Conservation (phyloP, 2,113 vertebrate genomes). For the Laterallus jamaicensis region DNA sequence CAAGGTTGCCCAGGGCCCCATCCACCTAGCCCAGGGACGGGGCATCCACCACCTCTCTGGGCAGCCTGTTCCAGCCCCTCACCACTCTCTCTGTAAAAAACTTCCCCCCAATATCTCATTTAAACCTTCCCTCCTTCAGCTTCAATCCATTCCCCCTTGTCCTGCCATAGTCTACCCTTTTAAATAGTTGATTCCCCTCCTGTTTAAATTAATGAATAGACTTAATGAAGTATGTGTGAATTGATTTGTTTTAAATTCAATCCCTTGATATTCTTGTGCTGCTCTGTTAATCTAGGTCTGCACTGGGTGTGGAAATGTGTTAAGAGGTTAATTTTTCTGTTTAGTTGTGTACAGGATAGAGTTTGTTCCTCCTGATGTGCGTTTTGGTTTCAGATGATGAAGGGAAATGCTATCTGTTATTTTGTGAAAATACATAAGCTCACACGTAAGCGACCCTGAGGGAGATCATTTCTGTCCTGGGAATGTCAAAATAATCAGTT, state of each 20-base stretch:
- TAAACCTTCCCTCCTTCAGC: too few species aligned
- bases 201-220: too few species aligned
- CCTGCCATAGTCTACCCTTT: too few species aligned
- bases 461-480: background rate
- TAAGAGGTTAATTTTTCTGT: background rate
- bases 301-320: background rate
- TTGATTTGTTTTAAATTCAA: background rate
- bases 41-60: too few species aligned
- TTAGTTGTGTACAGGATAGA: background rate
- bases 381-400: background rate
- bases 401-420: background rate
- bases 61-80: too few species aligned
- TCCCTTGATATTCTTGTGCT: background rate
- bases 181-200: too few species aligned
- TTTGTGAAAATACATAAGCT: background rate
- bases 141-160: too few species aligned
- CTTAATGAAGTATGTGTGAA: background rate
- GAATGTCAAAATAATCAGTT: background rate
- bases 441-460: fast-evolving
- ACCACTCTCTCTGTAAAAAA: too few species aligned
- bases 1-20: too few species aligned
- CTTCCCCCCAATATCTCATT: too few species aligned
- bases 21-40: too few species aligned
- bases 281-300: background rate
- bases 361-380: background rate